phyloP scores from a whole-genome alignment of 2,113 vertebrate species.

The Daubentonia madagascariensis region DNA sequence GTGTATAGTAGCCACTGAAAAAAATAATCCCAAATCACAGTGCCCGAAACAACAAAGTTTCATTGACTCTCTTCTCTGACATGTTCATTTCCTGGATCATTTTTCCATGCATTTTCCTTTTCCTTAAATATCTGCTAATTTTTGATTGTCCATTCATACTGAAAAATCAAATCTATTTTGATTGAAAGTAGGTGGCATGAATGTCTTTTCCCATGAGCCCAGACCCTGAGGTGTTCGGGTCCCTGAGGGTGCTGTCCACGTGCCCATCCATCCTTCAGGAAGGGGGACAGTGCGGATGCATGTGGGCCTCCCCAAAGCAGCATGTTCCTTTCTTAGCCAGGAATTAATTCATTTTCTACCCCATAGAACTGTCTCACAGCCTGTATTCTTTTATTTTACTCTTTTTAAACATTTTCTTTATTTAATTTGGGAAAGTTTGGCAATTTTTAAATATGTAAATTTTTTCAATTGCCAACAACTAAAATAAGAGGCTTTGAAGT shows the following conservation, averaged over 20 bases:
- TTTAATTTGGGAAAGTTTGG: background rate
- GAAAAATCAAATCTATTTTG: background rate
- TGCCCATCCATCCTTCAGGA: background rate
- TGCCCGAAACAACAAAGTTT: background rate
- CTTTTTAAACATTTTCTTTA: background rate
- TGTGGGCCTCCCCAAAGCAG: too few species aligned
- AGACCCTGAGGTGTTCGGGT: background rate
- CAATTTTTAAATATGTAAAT: background rate
- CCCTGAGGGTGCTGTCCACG: rapidly evolving
- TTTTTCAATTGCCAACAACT: background rate
- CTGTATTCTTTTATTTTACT: background rate
- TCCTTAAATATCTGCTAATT: background rate
- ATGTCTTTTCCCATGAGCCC: background rate
- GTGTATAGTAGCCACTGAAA: background rate
- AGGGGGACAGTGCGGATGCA: background rate
- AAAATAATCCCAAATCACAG: background rate
- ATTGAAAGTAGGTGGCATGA: rapidly evolving
- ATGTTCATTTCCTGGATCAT: background rate
- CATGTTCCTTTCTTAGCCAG: too few species aligned
- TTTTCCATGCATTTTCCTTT: background rate
- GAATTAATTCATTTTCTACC: background rate
- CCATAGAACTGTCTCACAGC: background rate
- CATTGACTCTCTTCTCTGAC: background rate
- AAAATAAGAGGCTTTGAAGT: background rate
- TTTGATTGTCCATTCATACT: background rate